Evolutionary conservation across 2,888 invertebrate species (phyloP), one percentile per base, ranked within the genome.

Genomic region (Elegia similella): DNA sequence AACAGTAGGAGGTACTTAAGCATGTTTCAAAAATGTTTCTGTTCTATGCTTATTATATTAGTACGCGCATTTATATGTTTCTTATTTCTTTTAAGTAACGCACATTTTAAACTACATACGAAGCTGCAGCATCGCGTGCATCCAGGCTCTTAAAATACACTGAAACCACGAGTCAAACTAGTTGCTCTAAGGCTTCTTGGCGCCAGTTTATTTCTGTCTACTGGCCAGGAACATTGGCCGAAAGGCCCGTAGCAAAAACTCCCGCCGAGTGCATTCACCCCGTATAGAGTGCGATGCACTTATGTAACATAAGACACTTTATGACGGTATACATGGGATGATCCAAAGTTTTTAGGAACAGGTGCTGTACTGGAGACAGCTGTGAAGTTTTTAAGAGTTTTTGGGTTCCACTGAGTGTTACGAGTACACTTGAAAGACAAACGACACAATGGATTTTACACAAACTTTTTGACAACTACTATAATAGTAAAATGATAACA

Each of bases 201-300:
- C 52, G 52, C 52, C 52, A 52, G 38, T 34, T 38, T 23, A 46
- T 46, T 46, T 46, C 10, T 52, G 23, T 13, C 42, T 10, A 53
- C 13, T 42, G 8, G 68, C 59, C 56, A 62, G 66, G 70, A 69
- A 65, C 67, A 69, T 61, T 70, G 70, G 69, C 66, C 68, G 62
- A 67, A 69, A 73, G 66, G 73, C 52, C 15, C 38, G n/a, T 38
- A 42, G 62, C 73, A 71, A 70, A 73, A 76, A 69, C 70, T 65
- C 68, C 63, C 68, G 68, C 58, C 47, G 62, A 72, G 84, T 75
- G 69, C 84, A 72, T 75, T 81, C 68, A 83, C 79, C 84, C 65
- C 68, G 57, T 50, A 55, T 56, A 59, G 75, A 70, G 84, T 76
- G 71, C 84, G 73, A 76, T 80, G 84, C 80, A 80, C 84, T 75